Evolutionary conservation across 2,797 vertebrate genomes (phyloP), one percentile per base, ranked within the genome.

Genomic region (Acanthurus tractus): DNA sequence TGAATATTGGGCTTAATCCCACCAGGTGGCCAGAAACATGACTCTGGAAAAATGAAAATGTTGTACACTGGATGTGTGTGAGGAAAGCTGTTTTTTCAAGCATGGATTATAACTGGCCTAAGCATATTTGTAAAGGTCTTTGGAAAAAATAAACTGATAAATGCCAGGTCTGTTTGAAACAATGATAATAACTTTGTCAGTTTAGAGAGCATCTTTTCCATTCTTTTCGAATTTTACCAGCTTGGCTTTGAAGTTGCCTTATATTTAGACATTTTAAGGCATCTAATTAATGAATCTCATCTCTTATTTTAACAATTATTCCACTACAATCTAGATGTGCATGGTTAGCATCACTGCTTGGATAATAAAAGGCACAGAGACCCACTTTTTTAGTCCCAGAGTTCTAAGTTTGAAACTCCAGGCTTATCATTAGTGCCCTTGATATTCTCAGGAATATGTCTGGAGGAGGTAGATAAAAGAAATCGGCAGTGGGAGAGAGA

Each of bases 381-480:
- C 36, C 38, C 57, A 45, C 23, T 42, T 59, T 71, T 80, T 69
- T 40, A 55, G 67, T 79, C 34, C 55, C 40, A 23, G 20, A 52
- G 67, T 49, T 80, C 44, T 56, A 63, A 65, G 72, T 88, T 84
- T 87, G 54, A 84, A 84, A 75, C 62, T 55, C 17, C 29, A 42
- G 58, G 66, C 76, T 86, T 90, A 85, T 90, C 85, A 79, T 85
- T 53, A 74, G 72, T 56, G 76, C 74, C 85, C 74, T 40, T 76
- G 84, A 82, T 71, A 63, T 87, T 86, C 77, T 84, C 77, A 75
- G 82, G 78, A 84, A 77, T 81, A 82, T 63, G 74, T 89, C 87
- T 91, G 86, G 80, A 87, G 73, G 70, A 85, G 81, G 76, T 23
- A 84, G 90, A 90, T 92, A 86, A 90, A 89, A 83, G 68, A 84